Percentiles rank a stretch among this genome's conserved stretches.
Evolutionary conservation across 2,888 invertebrate genomes (phyloP).

Genomic region (Acanthosoma haemorrhoidale): DNA sequence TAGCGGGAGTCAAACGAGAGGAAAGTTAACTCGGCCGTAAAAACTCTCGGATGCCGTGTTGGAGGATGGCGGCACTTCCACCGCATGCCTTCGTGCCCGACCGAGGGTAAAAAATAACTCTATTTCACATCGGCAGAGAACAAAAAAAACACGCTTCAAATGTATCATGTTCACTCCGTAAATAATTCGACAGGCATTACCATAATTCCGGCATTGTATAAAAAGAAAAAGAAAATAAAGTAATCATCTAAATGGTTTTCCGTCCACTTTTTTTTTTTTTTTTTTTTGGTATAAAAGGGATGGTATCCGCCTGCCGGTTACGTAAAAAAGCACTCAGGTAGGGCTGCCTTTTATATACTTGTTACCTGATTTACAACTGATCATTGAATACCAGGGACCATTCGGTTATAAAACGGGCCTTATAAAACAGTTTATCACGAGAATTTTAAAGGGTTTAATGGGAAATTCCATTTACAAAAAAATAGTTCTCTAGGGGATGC

Average conservation of each 20-base stretch:
- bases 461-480: too few species aligned
- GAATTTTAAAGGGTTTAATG: too few species aligned
- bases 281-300: too few species aligned
- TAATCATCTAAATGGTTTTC: neutral
- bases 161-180: neutral
- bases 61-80: neutral
- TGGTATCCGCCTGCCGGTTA: too few species aligned
- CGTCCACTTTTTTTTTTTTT: neutral
- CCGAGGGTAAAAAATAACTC: neutral
- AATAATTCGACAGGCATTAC: neutral
- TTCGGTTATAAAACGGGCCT: too few species aligned
- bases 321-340: neutral
- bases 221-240: neutral
- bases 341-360: neutral
- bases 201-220: too few species aligned
- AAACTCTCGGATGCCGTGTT: neutral
- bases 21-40: neutral
- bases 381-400: too few species aligned
- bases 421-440: too few species aligned
- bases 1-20: too few species aligned
- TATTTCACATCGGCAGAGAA: neutral
- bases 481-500: too few species aligned
- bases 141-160: neutral
- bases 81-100: too few species aligned
- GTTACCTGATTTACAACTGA: too few species aligned